These are phyloP conservation scores for Ovibos moschatus DNA, from an alignment of 2,113 vertebrate genomes.

Conservation along the genomic window DNA sequence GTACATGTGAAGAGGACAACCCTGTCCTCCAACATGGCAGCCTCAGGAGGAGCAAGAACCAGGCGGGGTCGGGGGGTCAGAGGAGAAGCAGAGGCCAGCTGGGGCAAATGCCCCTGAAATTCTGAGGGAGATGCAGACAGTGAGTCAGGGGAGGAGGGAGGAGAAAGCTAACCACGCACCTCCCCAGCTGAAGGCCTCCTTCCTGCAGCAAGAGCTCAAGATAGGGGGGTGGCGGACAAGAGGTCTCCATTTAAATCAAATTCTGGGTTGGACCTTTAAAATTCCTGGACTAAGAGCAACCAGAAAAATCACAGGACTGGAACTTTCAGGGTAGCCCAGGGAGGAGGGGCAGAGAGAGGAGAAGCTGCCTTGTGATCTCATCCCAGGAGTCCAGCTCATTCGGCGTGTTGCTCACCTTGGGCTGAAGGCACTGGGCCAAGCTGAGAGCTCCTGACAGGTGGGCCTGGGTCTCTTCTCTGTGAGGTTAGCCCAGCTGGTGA, in stretches of 20 bases:
- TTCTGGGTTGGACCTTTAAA: not conserved
- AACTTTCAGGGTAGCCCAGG: not conserved
- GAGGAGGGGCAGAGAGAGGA: not conserved
- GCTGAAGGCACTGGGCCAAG: not conserved
- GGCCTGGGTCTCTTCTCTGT: not conserved
- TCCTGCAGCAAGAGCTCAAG: not conserved
- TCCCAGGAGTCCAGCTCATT: not conserved
- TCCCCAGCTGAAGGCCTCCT: not conserved
- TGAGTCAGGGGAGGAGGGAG: not conserved
- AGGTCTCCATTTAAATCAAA: not conserved
- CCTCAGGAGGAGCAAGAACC: not conserved
- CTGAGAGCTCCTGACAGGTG: not conserved
- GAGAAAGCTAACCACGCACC: rapidly evolving
- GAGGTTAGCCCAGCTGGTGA: not conserved
- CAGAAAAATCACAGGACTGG: not conserved
- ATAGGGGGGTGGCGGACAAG: not conserved
- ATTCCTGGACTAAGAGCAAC: no score
- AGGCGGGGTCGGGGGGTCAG: rapidly evolving
- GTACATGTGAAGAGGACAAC: not conserved
- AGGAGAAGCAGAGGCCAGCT: not conserved
- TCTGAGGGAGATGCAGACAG: not conserved
- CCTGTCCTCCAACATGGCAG: not conserved
- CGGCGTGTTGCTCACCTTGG: rapidly evolving
- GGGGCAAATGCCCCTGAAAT: no score
- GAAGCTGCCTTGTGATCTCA: not conserved